Evolutionary conservation across 2,888 invertebrate species (phyloP), one percentile per base, ranked within the genome.

Genomic region (Lithophane leautieri): DNA sequence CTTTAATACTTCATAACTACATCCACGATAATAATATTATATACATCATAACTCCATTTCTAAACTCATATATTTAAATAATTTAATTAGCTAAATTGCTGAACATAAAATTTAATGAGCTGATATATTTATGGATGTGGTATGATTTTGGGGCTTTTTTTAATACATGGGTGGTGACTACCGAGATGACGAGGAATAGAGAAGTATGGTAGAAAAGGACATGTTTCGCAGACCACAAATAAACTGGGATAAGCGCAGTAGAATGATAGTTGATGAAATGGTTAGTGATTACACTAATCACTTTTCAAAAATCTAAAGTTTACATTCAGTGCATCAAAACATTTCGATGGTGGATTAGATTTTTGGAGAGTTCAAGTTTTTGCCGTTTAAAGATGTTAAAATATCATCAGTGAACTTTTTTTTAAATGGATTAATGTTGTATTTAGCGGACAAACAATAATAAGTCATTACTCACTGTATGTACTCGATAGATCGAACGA

Each of bases 41-140:
- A 78, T 70, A n/a, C 25, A 70, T 87, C 86, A 75, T 47, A 54
- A 81, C 44, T 60, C 62, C 78, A 65, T 78, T 81, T 72, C 70
- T 66, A 83, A 75, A 70, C 70, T 69, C 87, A 40, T 85, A 79
- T 60, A 76, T 76, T 86, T 73, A 52, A 67, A 74, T 83, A 85
- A 86, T 87, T 86, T 84, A 86, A 86, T 86, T 84, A 86, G 60
- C 63, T 79, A 68, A 73, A 84, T 56, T 67, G 34, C 67, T 44
- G 66, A 42, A 66, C 70, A 88, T 86, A 80, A 86, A 86, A 81
- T 70, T 78, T 88, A 78, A 87, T 80, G 78, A 79, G 88, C 73
- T 84, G 88, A 86, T 75, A 80, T 81, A 86, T 87, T 88, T 86
- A 8, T 34, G 22, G 58, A 47, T 25, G 60, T 40, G 63, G 19